A percentile compares a stretch with the other conserved stretches of the same genome.
phyloP scores from a whole-genome alignment of 2,888 invertebrate species.

The Hylaea fasciaria region DNA sequence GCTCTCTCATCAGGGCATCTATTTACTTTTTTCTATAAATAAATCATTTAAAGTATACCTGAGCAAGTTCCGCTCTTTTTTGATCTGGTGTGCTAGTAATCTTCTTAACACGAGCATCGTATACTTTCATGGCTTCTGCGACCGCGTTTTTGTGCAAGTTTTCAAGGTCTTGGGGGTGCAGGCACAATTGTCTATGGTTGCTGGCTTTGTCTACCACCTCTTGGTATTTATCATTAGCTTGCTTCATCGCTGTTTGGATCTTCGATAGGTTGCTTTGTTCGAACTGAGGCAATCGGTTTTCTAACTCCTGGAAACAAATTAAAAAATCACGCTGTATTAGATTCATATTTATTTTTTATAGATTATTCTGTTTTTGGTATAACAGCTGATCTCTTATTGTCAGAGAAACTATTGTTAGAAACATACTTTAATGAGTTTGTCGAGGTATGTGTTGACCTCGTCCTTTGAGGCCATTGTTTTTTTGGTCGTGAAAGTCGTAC shows the following conservation, averaged over 20 bases:
- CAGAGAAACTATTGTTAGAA: neutral
- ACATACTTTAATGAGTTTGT: constrained; percentile 11
- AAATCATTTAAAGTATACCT: no score
- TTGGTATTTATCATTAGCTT: constrained; percentile 9
- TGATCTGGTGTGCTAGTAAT: constrained; percentile 11
- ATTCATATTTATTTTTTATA: no score
- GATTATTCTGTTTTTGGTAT: neutral
- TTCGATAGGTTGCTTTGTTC: constrained; percentile 25
- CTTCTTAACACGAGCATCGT: constrained; percentile 13
- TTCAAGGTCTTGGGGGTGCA: constrained; percentile 16
- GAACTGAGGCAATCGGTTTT: constrained; percentile 13
- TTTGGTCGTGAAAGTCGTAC: constrained; percentile 6
- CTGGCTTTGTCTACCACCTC: neutral
- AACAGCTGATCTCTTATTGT: no score
- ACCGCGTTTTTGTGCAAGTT: constrained; percentile 8
- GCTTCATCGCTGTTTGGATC: constrained; percentile 6
- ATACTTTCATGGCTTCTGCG: constrained; percentile 1
- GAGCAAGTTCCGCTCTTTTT: constrained; percentile 11
- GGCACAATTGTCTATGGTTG: constrained; percentile 6
- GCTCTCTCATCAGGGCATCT: no score
- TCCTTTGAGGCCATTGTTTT: constrained; percentile 17
- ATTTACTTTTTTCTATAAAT: no score
- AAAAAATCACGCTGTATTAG: neutral
- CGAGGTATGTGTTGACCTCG: constrained; percentile 7
- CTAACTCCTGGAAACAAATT: constrained; percentile 18